phyloP scores from a whole-genome alignment of 1,140 invertebrate genomes.

The Drosophila tsacasi region DNA sequence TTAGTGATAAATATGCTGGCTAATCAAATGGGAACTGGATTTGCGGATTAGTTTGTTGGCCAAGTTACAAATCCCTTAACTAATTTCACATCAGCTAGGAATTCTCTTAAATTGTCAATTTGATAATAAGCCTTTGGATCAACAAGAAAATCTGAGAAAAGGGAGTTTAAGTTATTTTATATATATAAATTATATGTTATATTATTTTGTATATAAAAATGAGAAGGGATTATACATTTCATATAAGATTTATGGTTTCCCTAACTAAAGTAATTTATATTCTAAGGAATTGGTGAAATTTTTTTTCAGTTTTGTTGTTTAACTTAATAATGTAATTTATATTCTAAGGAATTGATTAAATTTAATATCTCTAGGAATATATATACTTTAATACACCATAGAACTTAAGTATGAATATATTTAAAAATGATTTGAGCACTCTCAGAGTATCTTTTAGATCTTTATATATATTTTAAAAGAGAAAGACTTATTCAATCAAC shows the following conservation, averaged over 20 bases:
- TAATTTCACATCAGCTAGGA: conserved; percentile 24
- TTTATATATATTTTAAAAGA: neutral
- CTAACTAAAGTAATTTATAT: neutral
- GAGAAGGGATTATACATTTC: fast-evolving
- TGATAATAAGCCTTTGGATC: neutral
- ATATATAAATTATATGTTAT: no score
- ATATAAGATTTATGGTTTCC: neutral
- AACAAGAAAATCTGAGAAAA: neutral
- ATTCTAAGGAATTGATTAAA: neutral
- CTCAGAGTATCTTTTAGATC: neutral
- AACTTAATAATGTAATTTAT: neutral
- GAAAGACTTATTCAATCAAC: neutral
- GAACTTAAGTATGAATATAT: neutral
- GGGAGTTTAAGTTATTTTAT: no score
- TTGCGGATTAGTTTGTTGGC: conserved; percentile 34
- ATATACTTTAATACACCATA: fast-evolving
- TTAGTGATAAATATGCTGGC: conserved; percentile 61
- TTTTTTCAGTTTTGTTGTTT: no score
- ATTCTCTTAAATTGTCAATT: neutral
- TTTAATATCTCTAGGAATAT: neutral
- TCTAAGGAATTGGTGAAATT: no score
- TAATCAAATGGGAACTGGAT: conserved; percentile 55
- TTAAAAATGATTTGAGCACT: neutral
- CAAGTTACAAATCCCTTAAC: conserved; percentile 36
- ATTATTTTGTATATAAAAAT: neutral